Base-by-base conservation (phyloP, 2,113 vertebrate species). In the Aix galericulata region DNA sequence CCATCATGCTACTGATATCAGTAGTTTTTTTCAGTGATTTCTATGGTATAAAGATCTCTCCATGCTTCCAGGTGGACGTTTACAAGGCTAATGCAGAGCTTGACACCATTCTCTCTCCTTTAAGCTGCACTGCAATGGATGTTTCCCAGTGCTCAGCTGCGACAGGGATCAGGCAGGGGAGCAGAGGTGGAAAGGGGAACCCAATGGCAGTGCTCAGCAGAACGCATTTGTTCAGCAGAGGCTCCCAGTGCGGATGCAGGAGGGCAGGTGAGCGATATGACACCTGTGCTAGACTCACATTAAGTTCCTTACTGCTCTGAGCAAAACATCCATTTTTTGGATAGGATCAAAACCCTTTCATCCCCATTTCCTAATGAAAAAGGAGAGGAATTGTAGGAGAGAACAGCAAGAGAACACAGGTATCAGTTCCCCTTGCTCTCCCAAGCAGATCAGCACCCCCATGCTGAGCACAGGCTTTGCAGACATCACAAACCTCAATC, bases 231-330 rank as follows among this genome's bases (percentile, higher is more conserved):
- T 29, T 62, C 67, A 48, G 38, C 66, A 68, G 58, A 86, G 44
- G 15, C 6, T 85, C 46, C 42, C 71, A 67, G 20, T 1, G 0
- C 1, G 1, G 27, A 71, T 36, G 32, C 3, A 1, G 32, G 25
- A 68, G 34, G 52, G 34, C 0, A 1, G 26, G 17, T 40, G 21
- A 87, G 74, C 3, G 8, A 68, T 8, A 14, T 0, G 0, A 46
- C 29, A 27, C 46, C 52, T 36, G 21, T 21, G 23, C 68, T 42
- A 68, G 22, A 59, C 34, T 66, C 56, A 36, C 25, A 46, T 13
- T 13, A 59, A 64, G 27, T 26, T 38, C 31, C 27, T 88, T 59
- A 9, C 4, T 27, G 18, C 32, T 86, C 38, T 78, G 38, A 75
- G 31, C 52, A 71, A 86, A 50, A 75, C 26, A 34, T 4, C 8